Base-by-base conservation (phyloP, 2,113 vertebrate species). In the Platichthys flesus region DNA sequence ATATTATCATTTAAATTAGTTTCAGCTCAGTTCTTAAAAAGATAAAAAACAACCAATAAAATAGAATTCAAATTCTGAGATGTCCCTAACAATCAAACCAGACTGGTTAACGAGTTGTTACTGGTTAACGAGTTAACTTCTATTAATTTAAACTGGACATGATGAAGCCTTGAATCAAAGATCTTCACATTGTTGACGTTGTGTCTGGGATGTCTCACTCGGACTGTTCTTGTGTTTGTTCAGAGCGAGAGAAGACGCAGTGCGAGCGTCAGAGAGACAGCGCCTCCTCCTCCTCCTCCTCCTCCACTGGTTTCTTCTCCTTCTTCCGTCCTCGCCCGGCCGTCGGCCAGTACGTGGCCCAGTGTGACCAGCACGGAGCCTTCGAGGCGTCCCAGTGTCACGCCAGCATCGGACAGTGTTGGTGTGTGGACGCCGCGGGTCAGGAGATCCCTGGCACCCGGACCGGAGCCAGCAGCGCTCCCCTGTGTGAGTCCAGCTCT, bases 341-440 rank as follows among this genome's bases (percentile, higher is more conserved):
- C 0, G 74, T 61, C 0, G 83, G 90, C 3, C 90, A 91, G 9
- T 96, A 95, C 26, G 54, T 97, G 64, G 96, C 96, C 0, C 93
- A 95, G 76, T 98, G 97, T 35, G 96, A 97, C 9, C 83, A 91
- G 2, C 90, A 90, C 0, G 97, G 97, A 0, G 89, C 95, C 65
- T 98, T 96, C 5, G 20, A 79, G 21, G 93, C 96, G 65, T 94
- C 93, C 0, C 97, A 98, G 84, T 98, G 97, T 76, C 96, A 96
- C 59, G 2, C 37, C 47, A 75, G 81, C 88, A 93, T 86, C 1
- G 93, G 93, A 0, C 94, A 96, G 88, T 97, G 97, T 45, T 98
- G 97, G 97, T 98, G 97, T 1, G 96, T 96, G 83, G 95, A 97
- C 69, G 83, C 92, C 15, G 87, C 91, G 0, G 97, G 97, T 21